Conservation (phyloP, 2,113 vertebrate species). For the Taurulus bubalis region DNA sequence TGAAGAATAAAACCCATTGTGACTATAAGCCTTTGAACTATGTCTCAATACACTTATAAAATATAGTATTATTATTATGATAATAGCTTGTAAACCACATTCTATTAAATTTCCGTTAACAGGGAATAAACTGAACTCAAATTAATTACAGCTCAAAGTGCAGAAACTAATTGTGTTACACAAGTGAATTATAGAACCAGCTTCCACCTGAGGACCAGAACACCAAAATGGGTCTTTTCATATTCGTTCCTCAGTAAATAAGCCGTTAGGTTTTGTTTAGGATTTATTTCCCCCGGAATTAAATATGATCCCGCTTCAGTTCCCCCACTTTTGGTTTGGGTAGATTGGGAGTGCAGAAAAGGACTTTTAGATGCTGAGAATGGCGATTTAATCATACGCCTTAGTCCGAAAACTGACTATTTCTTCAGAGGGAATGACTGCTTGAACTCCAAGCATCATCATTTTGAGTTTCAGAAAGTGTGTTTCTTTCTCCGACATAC, state of each 20-base stretch:
- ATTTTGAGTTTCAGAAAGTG: neutral
- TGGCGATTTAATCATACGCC: too few relatives aligned
- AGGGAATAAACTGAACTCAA: slow-evolving; percentile 3
- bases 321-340: neutral
- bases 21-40: neutral
- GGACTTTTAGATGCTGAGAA: neutral
- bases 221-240: neutral
- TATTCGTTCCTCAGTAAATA: neutral
- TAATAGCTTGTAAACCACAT: neutral
- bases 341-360: neutral
- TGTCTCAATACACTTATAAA: neutral
- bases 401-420: neutral
- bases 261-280: neutral
- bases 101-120: neutral
- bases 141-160: slow-evolving; percentile 6
- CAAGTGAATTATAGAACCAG: neutral
- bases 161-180: neutral
- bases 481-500: neutral
- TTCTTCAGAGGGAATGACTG: neutral
- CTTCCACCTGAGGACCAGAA: neutral
- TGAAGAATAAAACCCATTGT: neutral
- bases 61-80: neutral
- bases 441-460: neutral
- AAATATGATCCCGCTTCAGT: neutral
- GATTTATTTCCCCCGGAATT: neutral